A percentile compares a stretch with the other conserved stretches of the same genome.
Conservation (phyloP, 2,797 vertebrate genomes). For the Microctenopoma stevenorrisi region DNA sequence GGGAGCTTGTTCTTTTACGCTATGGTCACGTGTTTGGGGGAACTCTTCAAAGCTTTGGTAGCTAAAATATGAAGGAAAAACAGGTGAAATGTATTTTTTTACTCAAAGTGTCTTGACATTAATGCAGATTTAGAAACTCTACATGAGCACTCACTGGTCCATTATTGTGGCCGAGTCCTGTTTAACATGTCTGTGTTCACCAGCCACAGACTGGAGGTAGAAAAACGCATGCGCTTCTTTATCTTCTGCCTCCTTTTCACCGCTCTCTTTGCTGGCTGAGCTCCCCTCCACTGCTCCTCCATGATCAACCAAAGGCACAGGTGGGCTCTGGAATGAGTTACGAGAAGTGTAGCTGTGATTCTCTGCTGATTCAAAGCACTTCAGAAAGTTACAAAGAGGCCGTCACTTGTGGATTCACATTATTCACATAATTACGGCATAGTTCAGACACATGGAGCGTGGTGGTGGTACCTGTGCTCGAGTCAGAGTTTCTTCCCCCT, state of each 20-base stretch:
- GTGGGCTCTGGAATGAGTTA: conserved; percentile 55
- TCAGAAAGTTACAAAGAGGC: too few relatives aligned
- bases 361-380: too few relatives aligned
- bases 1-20: conserved; percentile 42
- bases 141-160: conserved; percentile 81
- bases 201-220: conserved; percentile 56
- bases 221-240: conserved; percentile 40
- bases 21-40: conserved; percentile 65
- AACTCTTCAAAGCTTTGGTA: conserved; percentile 81
- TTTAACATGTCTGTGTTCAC: conserved; percentile 67
- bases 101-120: neutral
- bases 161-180: conserved; percentile 73
- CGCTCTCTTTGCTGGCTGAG: conserved; percentile 57
- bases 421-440: too few relatives aligned
- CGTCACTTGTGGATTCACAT: too few relatives aligned
- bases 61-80: conserved; percentile 62
- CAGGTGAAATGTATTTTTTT: neutral
- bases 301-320: conserved; percentile 26
- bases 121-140: neutral
- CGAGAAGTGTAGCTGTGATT: neutral
- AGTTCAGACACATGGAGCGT: neutral
- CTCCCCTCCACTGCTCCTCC: conserved; percentile 22
- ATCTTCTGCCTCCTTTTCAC: neutral
- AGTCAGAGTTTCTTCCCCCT: conserved; percentile 39
- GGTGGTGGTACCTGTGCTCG: conserved; percentile 65